These are phyloP conservation scores for Drosophila equinoxialis DNA, from an alignment of 1,140 invertebrate species.

Conservation along the genomic window DNA sequence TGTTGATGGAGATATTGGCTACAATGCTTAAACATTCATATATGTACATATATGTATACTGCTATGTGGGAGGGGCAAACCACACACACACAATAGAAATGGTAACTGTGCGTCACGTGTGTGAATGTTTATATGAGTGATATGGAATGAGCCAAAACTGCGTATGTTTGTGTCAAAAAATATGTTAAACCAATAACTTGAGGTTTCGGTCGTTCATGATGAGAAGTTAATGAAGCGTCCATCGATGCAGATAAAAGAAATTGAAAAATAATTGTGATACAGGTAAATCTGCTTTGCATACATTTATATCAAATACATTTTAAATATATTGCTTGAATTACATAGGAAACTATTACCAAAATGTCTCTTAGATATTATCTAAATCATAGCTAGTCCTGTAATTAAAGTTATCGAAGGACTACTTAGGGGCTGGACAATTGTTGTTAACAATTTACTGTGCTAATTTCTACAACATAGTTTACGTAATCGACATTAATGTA, in stretches of 20 bases:
- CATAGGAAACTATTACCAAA: not conserved
- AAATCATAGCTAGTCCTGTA: too few species aligned
- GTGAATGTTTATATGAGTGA: not conserved
- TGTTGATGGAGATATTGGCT: constrained; percentile 58
- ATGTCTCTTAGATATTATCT: too few species aligned
- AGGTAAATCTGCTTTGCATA: not conserved
- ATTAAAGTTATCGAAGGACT: too few species aligned
- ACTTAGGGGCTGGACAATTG: too few species aligned
- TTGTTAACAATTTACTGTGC: too few species aligned
- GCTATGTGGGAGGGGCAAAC: constrained; percentile 4
- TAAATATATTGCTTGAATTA: not conserved
- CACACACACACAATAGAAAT: constrained; percentile 29
- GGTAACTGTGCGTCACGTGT: constrained; percentile 26
- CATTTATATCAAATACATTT: not conserved
- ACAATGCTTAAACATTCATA: constrained; percentile 15
- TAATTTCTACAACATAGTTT: too few species aligned
- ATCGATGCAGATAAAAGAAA: constrained; percentile 12
- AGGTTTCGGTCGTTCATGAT: constrained; percentile 9
- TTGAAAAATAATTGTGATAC: constrained; percentile 19
- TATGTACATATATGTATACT: constrained; percentile 24
- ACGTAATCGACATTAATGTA: too few species aligned
- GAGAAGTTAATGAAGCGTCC: constrained; percentile 41
- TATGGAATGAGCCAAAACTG: not conserved
- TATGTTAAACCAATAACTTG: constrained; percentile 32
- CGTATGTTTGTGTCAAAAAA: constrained; percentile 20